Percentiles rank a stretch among this genome's conserved stretches.
These are phyloP conservation scores for Hesperophylax magnus DNA, from an alignment of 1,140 invertebrate genomes.

Conservation along the genomic window DNA sequence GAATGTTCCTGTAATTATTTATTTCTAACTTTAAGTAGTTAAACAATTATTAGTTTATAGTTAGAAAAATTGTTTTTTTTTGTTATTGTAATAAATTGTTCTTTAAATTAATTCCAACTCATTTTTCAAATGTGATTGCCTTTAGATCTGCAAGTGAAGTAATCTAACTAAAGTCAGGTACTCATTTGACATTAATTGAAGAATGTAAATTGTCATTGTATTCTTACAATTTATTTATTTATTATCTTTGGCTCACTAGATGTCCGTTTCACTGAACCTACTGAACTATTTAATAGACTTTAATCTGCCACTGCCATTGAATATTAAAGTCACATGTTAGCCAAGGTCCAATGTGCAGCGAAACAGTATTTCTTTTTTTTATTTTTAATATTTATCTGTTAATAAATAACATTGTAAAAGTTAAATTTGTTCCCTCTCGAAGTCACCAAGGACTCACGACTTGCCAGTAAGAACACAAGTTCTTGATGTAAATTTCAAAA, in stretches of 20 bases:
- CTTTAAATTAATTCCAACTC: conserved; percentile 34
- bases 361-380: conserved; percentile 1
- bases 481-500: conserved; percentile 3
- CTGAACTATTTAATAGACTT: neutral
- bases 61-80: conserved; percentile 56
- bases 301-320: conserved; percentile 25
- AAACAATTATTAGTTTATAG: conserved; percentile 54
- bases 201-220: neutral
- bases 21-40: conserved; percentile 53
- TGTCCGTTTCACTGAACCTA: neutral
- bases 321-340: neutral
- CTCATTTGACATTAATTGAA: conserved; percentile 22
- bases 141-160: conserved; percentile 22
- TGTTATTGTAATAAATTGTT: conserved; percentile 36
- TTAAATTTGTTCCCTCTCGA: neutral
- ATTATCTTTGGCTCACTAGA: neutral
- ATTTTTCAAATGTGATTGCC: conserved; percentile 12
- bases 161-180: neutral
- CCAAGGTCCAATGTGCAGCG: neutral
- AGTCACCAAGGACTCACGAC: neutral
- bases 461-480: conserved; percentile 8
- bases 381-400: too few species aligned
- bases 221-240: neutral
- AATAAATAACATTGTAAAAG: neutral
- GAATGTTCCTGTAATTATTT: conserved; percentile 58